Percentiles rank a stretch among this genome's conserved stretches.
Evolutionary conservation across 2,113 vertebrate genomes (phyloP).

Genomic region (Stercorarius parasiticus): DNA sequence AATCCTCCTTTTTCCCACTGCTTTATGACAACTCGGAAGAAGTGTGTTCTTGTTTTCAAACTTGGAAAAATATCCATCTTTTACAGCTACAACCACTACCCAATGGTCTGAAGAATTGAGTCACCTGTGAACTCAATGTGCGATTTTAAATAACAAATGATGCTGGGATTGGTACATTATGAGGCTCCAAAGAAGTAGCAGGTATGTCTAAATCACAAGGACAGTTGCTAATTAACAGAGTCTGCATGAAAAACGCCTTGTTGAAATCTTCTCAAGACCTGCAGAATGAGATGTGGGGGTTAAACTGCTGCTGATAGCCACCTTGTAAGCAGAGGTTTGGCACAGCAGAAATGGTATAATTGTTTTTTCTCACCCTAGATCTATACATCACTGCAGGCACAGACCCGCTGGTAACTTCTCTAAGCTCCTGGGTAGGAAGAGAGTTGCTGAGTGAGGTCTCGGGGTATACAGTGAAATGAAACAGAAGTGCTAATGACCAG

Average conservation of each 20-base stretch:
- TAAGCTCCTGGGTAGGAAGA: background rate
- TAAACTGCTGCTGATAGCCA: background rate
- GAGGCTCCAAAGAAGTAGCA: background rate
- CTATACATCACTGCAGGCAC: background rate
- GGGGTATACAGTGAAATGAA: background rate
- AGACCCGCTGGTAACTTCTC: background rate
- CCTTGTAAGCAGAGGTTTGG: background rate
- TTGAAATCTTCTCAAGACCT: background rate
- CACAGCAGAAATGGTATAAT: background rate
- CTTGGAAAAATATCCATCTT: background rate
- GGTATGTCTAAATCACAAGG: background rate
- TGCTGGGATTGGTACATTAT: background rate
- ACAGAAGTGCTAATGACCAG: background rate
- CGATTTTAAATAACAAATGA: background rate
- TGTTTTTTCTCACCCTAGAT: background rate
- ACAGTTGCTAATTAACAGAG: background rate
- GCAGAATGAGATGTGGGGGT: background rate
- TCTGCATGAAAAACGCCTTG: background rate
- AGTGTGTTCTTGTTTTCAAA: background rate
- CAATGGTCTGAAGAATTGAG: background rate
- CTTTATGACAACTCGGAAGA: conserved; percentile 12
- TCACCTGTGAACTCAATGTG: background rate
- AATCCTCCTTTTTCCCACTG: background rate
- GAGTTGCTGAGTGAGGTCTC: background rate
- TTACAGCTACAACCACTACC: background rate